Evolutionary conservation across 2,797 vertebrate genomes (phyloP).

Genomic region (Martes flavigula): DNA sequence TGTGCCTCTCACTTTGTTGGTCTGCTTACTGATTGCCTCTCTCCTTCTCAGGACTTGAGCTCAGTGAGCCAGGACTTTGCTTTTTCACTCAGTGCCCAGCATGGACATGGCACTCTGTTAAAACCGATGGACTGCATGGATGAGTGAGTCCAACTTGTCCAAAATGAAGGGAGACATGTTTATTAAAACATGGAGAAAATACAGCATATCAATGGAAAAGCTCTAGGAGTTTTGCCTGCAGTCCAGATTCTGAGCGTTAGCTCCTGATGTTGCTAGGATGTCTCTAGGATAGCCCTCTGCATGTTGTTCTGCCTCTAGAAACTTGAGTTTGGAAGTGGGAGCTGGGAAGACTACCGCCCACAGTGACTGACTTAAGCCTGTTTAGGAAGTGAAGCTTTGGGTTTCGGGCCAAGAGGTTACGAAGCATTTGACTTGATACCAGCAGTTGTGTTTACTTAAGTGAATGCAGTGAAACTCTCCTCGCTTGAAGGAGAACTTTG

Average conservation of each 20-base stretch:
- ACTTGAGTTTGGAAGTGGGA: not conserved
- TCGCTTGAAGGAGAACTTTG: not conserved
- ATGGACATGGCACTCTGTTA: not conserved
- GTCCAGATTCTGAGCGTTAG: not conserved
- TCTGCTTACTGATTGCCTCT: too few relatives aligned
- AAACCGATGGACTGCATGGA: not conserved
- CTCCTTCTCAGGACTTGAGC: not conserved
- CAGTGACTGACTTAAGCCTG: not conserved
- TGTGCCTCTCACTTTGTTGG: not conserved
- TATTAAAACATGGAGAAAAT: not conserved
- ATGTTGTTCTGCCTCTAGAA: not conserved
- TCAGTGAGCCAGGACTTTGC: not conserved
- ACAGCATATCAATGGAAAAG: not conserved
- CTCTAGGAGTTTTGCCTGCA: not conserved
- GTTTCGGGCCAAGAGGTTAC: not conserved
- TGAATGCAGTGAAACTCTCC: not conserved
- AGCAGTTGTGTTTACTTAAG: not conserved
- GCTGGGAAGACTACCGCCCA: rapidly evolving
- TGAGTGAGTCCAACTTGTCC: not conserved
- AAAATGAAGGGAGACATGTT: not conserved
- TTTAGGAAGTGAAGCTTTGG: conserved; percentile 48
- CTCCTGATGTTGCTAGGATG: not conserved
- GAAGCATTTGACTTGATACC: not conserved
- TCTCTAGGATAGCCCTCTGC: not conserved
- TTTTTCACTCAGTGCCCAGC: not conserved